phyloP scores from a whole-genome alignment of 2,888 invertebrate genomes.

The Caenorhabditis sp. region DNA sequence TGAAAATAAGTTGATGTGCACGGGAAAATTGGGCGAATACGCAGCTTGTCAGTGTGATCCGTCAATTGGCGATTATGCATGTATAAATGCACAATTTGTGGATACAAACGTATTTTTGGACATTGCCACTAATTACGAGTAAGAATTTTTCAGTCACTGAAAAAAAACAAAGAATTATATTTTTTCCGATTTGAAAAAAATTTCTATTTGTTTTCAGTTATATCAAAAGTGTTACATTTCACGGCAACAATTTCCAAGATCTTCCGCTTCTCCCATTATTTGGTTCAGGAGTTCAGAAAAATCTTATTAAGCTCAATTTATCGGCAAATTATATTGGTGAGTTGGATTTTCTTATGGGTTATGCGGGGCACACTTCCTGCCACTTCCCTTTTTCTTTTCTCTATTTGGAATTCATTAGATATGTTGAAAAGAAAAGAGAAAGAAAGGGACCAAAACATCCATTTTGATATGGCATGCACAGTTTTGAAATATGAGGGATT shows the following conservation, averaged over 20 bases:
- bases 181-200: constrained; percentile 1
- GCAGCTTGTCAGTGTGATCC: constrained; percentile 66
- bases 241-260: constrained; percentile 71
- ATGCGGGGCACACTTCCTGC: background rate
- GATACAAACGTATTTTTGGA: constrained; percentile 67
- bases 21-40: constrained; percentile 62
- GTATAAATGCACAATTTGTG: constrained; percentile 70
- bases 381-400: background rate
- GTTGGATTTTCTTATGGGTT: constrained; percentile 1
- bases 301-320: constrained; percentile 64
- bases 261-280: constrained; percentile 66
- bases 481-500: background rate
- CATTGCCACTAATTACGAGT: constrained; percentile 65
- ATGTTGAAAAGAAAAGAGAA: constrained; percentile 8
- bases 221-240: constrained; percentile 66
- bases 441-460: background rate
- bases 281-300: constrained; percentile 53
- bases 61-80: constrained; percentile 53
- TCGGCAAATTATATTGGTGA: constrained; percentile 70
- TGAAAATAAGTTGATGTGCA: constrained; percentile 50
- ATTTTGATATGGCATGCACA: background rate
- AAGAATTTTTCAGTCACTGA: constrained; percentile 35
- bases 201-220: constrained; percentile 31
- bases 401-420: constrained; percentile 17
- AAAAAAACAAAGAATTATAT: background rate